Evolutionary conservation across 2,113 vertebrate species (phyloP), one percentile per base, ranked within the genome.

Genomic region (Thamnophis sirtalis): DNA sequence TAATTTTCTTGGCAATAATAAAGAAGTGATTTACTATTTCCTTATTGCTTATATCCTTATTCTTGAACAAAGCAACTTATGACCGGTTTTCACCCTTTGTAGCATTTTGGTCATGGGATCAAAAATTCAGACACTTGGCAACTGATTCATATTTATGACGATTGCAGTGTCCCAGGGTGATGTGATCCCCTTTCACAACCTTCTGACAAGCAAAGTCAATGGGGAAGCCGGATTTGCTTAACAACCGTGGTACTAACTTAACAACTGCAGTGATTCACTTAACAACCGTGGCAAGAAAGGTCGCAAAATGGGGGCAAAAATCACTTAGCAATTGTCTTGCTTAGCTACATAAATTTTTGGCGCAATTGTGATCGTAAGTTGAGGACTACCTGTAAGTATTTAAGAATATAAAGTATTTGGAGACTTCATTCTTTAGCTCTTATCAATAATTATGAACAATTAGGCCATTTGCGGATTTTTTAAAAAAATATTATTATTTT

Each of bases 381-480:
- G n/a, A 33, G 63, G 28, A 68, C 28, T 68, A 68, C 13, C 63
- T 33, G 63, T 22, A 50, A 2, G 7, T 7, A 80, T 89, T 84
- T 92, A 55, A 55, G 21, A 89, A 26, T 88, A 33, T 56, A 92
- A 89, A 53, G 19, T n/a, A n/a, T 50, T 86, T 86, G 38, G 49
- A 43, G n/a, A 84, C 55, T 92, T 84, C 49, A 85, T 86, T 89
- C 73, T 89, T 92, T 92, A 89, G 91, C 88, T 89, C 80, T 92
- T 89, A 86, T 38, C 43, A 50, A 51, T 15, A 63, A 13, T 58
- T 50, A 26, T 54, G 48, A 85, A 17, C 26, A 92, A 56, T 28
- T 43, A 85, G 50, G 26, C 2, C 43, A 26, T 58, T 80, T 56
- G 26, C 56, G 17, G 24, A 9, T 33, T 50, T n/a, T 63, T 48